Percentiles rank a stretch among this genome's conserved stretches.
Evolutionary conservation across 1,140 invertebrate species (phyloP).

Genomic region (Eumeta japonica): DNA sequence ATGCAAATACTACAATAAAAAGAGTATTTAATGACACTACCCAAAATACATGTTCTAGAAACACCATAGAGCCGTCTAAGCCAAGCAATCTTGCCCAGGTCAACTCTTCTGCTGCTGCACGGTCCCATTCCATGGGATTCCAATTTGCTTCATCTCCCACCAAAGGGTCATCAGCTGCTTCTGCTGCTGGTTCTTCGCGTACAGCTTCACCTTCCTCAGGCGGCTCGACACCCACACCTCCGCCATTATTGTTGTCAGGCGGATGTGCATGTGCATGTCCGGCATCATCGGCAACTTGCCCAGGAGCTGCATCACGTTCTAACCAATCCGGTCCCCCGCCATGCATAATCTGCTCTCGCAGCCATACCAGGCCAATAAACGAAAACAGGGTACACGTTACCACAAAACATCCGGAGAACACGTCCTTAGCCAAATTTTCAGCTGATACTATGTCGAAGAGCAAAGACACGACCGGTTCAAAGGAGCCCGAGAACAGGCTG

Average conservation of each 20-base stretch:
- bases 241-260: constrained; percentile 42
- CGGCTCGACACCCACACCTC: constrained; percentile 10
- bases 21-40: constrained; percentile 95
- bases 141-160: constrained; percentile 89
- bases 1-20: constrained; percentile 93
- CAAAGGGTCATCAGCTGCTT: constrained; percentile 53
- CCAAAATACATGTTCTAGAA: constrained; percentile 99
- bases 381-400: constrained; percentile 95
- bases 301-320: constrained; percentile 66
- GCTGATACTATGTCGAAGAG: constrained; percentile 91
- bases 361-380: constrained; percentile 96
- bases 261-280: constrained; percentile 18
- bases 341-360: constrained; percentile 96
- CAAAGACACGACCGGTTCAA: constrained; percentile 80
- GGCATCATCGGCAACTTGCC: constrained; percentile 32
- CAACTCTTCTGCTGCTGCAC: constrained; percentile 94
- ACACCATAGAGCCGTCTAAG: constrained; percentile 94
- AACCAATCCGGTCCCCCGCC: constrained; percentile 96
- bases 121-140: constrained; percentile 98
- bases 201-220: constrained; percentile 26
- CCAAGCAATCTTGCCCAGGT: constrained; percentile 97
- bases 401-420: constrained; percentile 95
- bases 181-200: constrained; percentile 40
- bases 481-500: constrained; percentile 85
- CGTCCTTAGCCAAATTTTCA: constrained; percentile 90